Evolutionary conservation across 2,888 invertebrate genomes (phyloP), one percentile per base, ranked within the genome.

Genomic region (Xanthorhoe designata): DNA sequence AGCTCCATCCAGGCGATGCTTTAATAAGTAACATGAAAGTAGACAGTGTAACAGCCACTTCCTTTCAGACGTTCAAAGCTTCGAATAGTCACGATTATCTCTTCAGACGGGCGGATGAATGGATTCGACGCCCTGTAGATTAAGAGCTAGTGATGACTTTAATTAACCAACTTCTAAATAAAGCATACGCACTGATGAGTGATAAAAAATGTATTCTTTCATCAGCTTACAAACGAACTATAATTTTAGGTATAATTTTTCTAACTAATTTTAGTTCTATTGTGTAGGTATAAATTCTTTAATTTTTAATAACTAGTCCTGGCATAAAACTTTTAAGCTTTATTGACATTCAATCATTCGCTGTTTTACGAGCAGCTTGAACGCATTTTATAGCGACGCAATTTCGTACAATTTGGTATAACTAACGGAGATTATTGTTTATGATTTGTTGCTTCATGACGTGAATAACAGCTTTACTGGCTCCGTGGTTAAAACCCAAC

Each of bases 61-160:
- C 69, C 65, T 69, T 52, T 49, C 56, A 56, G 38, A 61, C 59
- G 62, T 51, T 71, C 67, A 59, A 64, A 66, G 68, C 65, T 51
- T 65, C 63, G 61, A 70, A 72, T 72, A 72, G 70, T 69, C 72
- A 67, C 79, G 78, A 81, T 81, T 75, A 77, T 76, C 76, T 71
- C 71, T 66, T 68, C 57, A 70, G 74, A 66, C 68, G 72, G 61
- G 67, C 68, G 73, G 72, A 76, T 81, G 77, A 80, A 80, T 77
- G 68, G 74, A 66, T 74, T 60, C 59, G 52, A 61, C 64, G 56
- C 47, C 49, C 24, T 61, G 38, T 58, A 57, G 63, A 29, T 47
- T 45, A 19, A 42, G 57, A 68, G 64, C 24, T 17, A 35, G 47
- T 8, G 42, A 7, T 60, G 2, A 13, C 32, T 63, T 60, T n/a